Conservation (phyloP, 2,797 vertebrate species). For the Halcyon leucocephala region DNA sequence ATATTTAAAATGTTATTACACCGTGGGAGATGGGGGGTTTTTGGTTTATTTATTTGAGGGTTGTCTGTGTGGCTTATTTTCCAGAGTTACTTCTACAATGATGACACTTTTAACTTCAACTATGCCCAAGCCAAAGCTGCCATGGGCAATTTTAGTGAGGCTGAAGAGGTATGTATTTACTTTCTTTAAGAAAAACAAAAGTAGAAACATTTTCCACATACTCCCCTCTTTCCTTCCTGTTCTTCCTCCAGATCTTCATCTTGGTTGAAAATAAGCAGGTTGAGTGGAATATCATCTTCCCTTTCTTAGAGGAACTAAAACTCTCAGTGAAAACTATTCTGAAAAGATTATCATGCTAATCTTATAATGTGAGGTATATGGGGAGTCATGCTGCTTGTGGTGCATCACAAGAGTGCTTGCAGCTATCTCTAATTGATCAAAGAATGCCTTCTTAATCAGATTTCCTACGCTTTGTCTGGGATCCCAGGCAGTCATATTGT, state of each 20-base stretch:
- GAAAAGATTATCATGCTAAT: constrained; percentile 44
- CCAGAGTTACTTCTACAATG: constrained; percentile 95
- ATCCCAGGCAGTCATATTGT: constrained; percentile 4
- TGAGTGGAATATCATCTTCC: neutral
- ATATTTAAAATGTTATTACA: neutral
- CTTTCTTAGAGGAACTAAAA: constrained; percentile 14
- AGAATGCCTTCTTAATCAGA: constrained; percentile 52
- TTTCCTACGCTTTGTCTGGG: neutral
- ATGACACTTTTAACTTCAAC: constrained; percentile 98
- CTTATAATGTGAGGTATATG: constrained; percentile 19
- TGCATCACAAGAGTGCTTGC: constrained; percentile 15
- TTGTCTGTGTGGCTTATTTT: constrained; percentile 61
- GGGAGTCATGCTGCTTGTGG: neutral
- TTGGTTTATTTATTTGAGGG: neutral
- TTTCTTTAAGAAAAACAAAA: constrained; percentile 15
- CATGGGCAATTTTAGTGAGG: constrained; percentile 91
- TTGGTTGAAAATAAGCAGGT: constrained; percentile 19
- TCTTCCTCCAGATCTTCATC: neutral
- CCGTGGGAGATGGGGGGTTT: neutral
- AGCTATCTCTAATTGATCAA: constrained; percentile 57
- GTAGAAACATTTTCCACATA: neutral
- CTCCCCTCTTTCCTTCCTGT: neutral
- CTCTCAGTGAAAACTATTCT: constrained; percentile 3
- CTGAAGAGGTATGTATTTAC: constrained; percentile 87
- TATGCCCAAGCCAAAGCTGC: constrained; percentile 97